Evolutionary conservation across 2,888 invertebrate genomes (phyloP).

Genomic region (Mesorhabditis sp.): DNA sequence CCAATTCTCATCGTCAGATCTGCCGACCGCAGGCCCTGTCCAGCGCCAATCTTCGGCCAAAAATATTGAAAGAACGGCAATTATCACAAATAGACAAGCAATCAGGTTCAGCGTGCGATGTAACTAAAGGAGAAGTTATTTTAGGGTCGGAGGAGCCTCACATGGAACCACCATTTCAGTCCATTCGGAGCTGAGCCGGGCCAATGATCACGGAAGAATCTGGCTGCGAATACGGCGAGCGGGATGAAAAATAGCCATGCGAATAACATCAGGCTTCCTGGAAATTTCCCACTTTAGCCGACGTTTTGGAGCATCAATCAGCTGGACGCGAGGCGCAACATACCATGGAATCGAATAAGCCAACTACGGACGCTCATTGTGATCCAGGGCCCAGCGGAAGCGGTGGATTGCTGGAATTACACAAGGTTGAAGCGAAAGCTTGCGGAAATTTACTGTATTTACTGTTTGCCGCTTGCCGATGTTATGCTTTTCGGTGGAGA

Average conservation of each 20-base stretch:
- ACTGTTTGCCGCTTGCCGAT: neutral
- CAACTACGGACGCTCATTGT: too few relatives aligned
- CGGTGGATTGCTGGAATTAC: too few relatives aligned
- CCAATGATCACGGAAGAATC: slow-evolving; percentile 20
- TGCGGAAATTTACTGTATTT: too few relatives aligned
- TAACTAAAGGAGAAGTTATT: slow-evolving; percentile 14
- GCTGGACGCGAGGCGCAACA: too few relatives aligned
- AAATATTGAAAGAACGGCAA: slow-evolving; percentile 15
- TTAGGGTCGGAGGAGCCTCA: slow-evolving; percentile 11
- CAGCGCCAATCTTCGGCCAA: slow-evolving; percentile 19
- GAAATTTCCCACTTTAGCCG: slow-evolving; percentile 7
- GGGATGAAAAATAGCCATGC: slow-evolving; percentile 17
- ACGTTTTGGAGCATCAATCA: neutral
- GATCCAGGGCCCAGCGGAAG: too few relatives aligned
- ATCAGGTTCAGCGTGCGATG: slow-evolving; percentile 18
- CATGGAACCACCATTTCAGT: slow-evolving; percentile 24
- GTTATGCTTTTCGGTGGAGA: neutral
- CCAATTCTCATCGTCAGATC: slow-evolving; percentile 10
- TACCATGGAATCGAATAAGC: too few relatives aligned
- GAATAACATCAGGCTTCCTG: slow-evolving; percentile 18
- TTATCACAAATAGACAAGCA: slow-evolving; percentile 13
- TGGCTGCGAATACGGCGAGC: slow-evolving; percentile 15
- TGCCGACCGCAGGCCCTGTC: slow-evolving; percentile 15
- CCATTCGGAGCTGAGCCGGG: slow-evolving; percentile 14
- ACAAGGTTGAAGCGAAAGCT: too few relatives aligned